Evolutionary conservation across 1,140 invertebrate species (phyloP), one percentile per base, ranked within the genome.

Genomic region (Ladona fulva): DNA sequence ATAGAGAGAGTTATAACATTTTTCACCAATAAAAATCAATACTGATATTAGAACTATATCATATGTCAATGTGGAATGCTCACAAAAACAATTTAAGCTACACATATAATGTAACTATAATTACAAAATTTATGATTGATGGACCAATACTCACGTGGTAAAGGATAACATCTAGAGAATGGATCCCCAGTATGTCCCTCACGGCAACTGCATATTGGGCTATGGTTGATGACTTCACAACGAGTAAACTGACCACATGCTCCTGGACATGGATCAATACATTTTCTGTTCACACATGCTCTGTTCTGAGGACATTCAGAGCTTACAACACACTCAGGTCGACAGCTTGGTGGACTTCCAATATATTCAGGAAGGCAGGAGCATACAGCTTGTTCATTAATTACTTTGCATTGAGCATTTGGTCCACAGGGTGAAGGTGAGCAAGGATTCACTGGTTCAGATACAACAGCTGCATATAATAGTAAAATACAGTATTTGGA

Each of bases 91-190:
- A 24, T 92, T 92, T 42, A 85, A 81, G 29, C 88, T 82, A 81
- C 93, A 95, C 29, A 87, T 88, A 83, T 93, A 94, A 19, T 88
- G 86, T 25, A 92, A 90, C 78, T 90, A 83, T 82, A 93, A 91
- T 83, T 92, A 91, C 11, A 90, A 87, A 0, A 93, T 90, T 83
- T 89, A 89, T 82, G 93, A 95, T 24, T 90, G 84, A 7, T 92
- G 91, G 0, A 90, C 82, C 25, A 74, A 44, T 19, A 77, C 24
- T 77, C 14, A 59, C 37, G 76, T 42, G 37, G 22, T 24, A 77
- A 29, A 25, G 42, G 42, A 80, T 81, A 83, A 80, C 88, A 90
- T 82, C 85, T 85, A 19, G 85, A 85, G 77, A 89, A 89, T 19
- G 89, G 88, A 84, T 90, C 88, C 37, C 89, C 89, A 77, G 87